phyloP scores from a whole-genome alignment of 2,113 vertebrate species.

The Chrysochloris asiatica region DNA sequence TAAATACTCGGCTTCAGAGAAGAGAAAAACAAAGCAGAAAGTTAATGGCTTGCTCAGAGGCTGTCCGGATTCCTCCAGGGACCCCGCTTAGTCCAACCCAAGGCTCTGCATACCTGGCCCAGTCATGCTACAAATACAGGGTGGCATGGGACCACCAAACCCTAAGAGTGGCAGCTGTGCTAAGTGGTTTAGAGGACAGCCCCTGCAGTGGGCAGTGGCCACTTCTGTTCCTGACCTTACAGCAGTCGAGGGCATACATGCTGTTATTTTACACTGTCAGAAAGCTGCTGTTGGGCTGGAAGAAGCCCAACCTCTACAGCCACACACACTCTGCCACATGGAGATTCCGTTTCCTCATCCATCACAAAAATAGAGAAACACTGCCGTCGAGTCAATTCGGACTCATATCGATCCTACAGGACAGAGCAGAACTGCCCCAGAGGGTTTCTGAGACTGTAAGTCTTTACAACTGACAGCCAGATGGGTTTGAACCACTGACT shows the following conservation, averaged over 20 bases:
- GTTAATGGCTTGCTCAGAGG: constrained; percentile 26
- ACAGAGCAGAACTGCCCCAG: too few species aligned
- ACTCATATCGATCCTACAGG: too few species aligned
- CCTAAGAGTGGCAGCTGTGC: not conserved
- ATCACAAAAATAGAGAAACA: too few species aligned
- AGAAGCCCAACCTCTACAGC: not conserved
- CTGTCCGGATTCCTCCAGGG: not conserved
- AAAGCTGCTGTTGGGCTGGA: not conserved
- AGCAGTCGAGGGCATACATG: too few species aligned
- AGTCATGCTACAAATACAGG: not conserved
- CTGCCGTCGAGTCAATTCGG: too few species aligned
- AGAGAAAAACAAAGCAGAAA: constrained; percentile 37
- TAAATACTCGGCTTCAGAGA: constrained; percentile 91
- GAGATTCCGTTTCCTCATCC: not conserved
- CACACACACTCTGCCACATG: not conserved
- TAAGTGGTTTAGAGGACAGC: not conserved
- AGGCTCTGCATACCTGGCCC: not conserved
- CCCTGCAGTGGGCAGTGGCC: fast-evolving
- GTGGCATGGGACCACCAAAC: not conserved
- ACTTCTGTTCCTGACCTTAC: too few species aligned
- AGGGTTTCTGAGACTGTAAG: too few species aligned
- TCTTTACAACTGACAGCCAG: too few species aligned
- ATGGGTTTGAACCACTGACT: too few species aligned
- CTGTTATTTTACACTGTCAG: too few species aligned
- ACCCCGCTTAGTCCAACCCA: not conserved